Evolutionary conservation across 1,140 invertebrate genomes (phyloP).

Genomic region (Diprion similis): DNA sequence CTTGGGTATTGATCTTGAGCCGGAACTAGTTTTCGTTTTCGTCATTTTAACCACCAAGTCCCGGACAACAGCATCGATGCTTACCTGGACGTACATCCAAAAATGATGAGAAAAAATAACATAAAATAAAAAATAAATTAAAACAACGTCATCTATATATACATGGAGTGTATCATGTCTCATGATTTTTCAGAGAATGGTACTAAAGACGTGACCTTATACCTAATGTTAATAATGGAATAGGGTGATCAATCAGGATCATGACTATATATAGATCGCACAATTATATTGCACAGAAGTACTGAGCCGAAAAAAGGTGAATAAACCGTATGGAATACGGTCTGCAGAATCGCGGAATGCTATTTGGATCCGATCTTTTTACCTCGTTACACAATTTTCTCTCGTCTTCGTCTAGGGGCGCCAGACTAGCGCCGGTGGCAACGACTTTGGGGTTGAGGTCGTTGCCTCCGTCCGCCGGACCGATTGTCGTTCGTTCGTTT

Average conservation of each 20-base stretch:
- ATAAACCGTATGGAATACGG: no score
- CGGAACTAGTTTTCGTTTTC: constrained; percentile 59
- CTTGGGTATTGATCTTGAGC: constrained; percentile 58
- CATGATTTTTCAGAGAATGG: background rate
- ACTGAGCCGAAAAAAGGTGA: background rate
- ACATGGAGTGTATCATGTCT: background rate
- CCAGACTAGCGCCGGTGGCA: background rate
- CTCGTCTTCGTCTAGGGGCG: background rate
- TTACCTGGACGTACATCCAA: background rate
- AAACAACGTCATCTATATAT: no score
- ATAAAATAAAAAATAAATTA: background rate
- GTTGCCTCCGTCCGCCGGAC: constrained; percentile 1
- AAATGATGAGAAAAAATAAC: background rate
- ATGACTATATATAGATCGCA: background rate
- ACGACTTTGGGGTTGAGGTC: constrained; percentile 6
- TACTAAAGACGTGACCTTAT: no score
- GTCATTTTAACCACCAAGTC: constrained; percentile 36
- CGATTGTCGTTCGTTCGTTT: background rate
- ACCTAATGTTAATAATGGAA: no score
- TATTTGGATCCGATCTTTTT: background rate
- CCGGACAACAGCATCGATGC: background rate
- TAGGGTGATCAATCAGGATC: no score
- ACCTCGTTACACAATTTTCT: constrained; percentile 5
- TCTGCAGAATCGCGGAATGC: no score
- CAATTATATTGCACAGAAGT: background rate